Evolutionary conservation across 2,888 invertebrate species (phyloP).

Genomic region (Oligia latruncula): DNA sequence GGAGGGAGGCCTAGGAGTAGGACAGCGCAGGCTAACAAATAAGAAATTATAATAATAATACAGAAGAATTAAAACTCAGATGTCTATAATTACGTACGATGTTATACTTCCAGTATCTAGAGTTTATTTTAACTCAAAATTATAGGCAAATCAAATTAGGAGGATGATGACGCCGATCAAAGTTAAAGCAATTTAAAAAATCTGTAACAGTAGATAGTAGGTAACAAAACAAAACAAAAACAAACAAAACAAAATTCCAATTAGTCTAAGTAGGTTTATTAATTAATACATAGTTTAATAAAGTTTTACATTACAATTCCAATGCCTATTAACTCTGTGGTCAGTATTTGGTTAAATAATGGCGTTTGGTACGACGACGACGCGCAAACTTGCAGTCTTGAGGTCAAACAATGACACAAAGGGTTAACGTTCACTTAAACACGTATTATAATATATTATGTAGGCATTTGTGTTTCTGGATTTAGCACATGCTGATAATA

Average conservation of each 20-base stretch:
- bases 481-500: not conserved
- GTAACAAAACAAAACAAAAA: not conserved
- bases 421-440: constrained; percentile 22
- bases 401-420: constrained; percentile 24
- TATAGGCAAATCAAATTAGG: not conserved
- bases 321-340: constrained; percentile 22
- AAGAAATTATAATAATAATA: not conserved
- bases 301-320: not conserved
- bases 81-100: not conserved
- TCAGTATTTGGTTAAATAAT: constrained; percentile 19
- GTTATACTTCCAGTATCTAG: not conserved
- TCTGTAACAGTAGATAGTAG: not conserved
- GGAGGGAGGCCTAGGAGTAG: too few relatives aligned
- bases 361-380: not conserved
- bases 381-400: constrained; percentile 8
- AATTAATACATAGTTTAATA: not conserved
- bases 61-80: not conserved
- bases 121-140: not conserved
- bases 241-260: not conserved
- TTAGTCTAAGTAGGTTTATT: not conserved
- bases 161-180: not conserved
- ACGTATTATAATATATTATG: not conserved
- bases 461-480: not conserved
- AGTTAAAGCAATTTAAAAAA: not conserved
- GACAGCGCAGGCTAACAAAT: not conserved